phyloP scores from a whole-genome alignment of 2,113 vertebrate genomes.

The Tiliqua scincoides region DNA sequence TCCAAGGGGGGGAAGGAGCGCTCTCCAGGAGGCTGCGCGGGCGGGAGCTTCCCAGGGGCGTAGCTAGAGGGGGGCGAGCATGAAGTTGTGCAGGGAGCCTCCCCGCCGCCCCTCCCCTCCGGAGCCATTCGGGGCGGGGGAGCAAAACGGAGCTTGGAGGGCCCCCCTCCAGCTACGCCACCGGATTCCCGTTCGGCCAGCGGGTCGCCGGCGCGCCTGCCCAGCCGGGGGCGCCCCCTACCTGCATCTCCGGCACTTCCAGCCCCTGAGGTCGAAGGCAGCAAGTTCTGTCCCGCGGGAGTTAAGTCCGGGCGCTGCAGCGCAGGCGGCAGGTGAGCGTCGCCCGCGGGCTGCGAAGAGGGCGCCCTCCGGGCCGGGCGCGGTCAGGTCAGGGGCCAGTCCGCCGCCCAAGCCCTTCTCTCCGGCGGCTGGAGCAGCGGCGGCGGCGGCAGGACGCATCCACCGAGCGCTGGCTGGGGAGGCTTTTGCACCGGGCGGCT shows the following conservation, averaged over 20 bases:
- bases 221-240: conserved; percentile 33
- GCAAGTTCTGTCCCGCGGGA: background rate
- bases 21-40: too few relatives aligned
- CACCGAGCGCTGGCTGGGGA: background rate
- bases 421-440: background rate
- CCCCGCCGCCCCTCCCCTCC: background rate
- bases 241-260: conserved; percentile 27
- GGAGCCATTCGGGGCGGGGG: too few relatives aligned
- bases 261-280: background rate
- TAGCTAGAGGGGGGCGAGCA: too few relatives aligned
- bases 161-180: too few relatives aligned
- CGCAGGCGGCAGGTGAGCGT: conserved; percentile 37
- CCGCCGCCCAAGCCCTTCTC: background rate
- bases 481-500: background rate
- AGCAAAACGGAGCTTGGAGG: background rate
- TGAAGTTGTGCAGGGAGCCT: too few relatives aligned
- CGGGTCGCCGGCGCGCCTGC: background rate
- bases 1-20: too few relatives aligned
- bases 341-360: background rate
- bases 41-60: too few relatives aligned
- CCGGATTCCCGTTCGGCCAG: too few relatives aligned
- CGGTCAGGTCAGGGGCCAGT: conserved; percentile 19
- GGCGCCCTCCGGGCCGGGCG: background rate
- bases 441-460: background rate
- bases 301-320: background rate